Conservation (phyloP, 2,888 invertebrate genomes). For the Entomobrya proxima region DNA sequence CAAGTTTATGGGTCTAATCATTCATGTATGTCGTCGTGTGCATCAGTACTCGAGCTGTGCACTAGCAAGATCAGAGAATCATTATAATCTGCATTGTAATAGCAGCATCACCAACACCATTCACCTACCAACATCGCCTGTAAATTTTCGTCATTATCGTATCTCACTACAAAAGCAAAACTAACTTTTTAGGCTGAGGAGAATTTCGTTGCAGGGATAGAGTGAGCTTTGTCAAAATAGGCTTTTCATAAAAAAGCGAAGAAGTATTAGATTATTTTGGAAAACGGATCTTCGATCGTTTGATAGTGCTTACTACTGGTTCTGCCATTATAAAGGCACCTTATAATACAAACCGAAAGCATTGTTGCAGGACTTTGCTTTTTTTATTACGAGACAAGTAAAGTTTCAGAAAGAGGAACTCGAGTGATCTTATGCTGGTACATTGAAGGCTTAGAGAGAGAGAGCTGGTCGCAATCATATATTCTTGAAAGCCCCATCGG, state of each 20-base stretch:
- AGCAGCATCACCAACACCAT: not conserved
- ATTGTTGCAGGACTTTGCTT: slow-evolving; percentile 11
- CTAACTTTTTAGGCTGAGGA: not conserved
- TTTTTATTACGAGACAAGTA: slow-evolving; percentile 1
- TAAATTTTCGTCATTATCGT: not conserved
- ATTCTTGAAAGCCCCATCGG: not conserved
- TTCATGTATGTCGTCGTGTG: slow-evolving; percentile 3
- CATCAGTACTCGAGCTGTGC: not conserved
- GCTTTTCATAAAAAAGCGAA: not conserved
- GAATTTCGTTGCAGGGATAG: not conserved
- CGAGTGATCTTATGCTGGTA: not conserved
- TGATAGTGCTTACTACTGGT: not conserved
- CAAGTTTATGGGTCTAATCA: slow-evolving; percentile 39
- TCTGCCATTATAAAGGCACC: no score
- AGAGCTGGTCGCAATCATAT: not conserved
- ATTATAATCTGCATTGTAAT: slow-evolving; percentile 29
- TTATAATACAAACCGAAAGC: not conserved
- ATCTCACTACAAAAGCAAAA: not conserved
- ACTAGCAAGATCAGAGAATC: not conserved
- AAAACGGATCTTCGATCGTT: slow-evolving; percentile 20
- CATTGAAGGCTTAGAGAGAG: not conserved
- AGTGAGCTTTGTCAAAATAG: slow-evolving; percentile 13
- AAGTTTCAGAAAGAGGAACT: slow-evolving; percentile 9
- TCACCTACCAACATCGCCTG: not conserved
- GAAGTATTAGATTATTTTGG: slow-evolving; percentile 5